Conservation (phyloP, 2,113 vertebrate species). For the Isichthys henryi region DNA sequence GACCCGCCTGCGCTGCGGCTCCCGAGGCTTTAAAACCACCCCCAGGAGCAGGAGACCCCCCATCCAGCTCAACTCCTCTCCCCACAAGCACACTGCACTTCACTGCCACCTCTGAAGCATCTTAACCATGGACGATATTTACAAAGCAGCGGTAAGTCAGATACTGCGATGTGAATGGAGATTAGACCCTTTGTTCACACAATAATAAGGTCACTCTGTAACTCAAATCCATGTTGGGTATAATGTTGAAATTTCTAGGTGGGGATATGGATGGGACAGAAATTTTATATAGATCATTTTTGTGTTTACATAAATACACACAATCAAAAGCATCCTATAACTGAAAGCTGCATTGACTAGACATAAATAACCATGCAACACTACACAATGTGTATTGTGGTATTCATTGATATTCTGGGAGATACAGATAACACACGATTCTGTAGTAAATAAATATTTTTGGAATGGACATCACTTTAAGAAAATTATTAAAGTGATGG, state of each 20-base stretch:
- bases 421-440: not conserved
- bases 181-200: not conserved
- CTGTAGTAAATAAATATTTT: not conserved
- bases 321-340: not conserved
- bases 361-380: not conserved
- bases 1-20: not conserved
- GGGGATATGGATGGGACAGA: not conserved
- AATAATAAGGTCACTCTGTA: not conserved
- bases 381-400: not conserved
- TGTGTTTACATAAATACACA: not conserved
- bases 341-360: not conserved
- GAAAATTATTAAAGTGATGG: not conserved
- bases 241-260: not conserved
- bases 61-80: not conserved
- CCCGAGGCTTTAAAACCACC: slow-evolving; percentile 11
- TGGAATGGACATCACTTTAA: not conserved
- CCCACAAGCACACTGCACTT: slow-evolving; percentile 13
- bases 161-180: not conserved
- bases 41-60: slow-evolving; percentile 17
- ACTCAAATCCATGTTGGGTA: not conserved
- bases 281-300: not conserved
- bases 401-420: not conserved
- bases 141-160: slow-evolving; percentile 73
- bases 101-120: not conserved
- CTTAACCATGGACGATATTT: slow-evolving; percentile 72